phyloP scores from a whole-genome alignment of 2,113 vertebrate genomes.

The Heliornis fulica region DNA sequence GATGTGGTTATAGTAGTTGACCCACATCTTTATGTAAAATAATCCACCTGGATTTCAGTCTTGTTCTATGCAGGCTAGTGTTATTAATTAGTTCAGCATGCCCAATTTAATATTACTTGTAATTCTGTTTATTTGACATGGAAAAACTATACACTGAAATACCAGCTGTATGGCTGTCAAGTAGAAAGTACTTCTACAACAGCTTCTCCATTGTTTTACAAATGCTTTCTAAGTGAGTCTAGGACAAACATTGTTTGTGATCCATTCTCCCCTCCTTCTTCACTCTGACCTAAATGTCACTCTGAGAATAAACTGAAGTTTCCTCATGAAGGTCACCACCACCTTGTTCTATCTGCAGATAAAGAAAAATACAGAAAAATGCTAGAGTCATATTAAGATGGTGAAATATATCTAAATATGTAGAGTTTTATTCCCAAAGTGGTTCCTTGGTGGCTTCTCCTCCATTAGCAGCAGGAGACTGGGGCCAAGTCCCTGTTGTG shows the following conservation, averaged over 20 bases:
- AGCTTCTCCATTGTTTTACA: not conserved
- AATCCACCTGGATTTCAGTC: not conserved
- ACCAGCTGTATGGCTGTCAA: not conserved
- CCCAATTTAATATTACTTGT: not conserved
- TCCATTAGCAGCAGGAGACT: accelerated
- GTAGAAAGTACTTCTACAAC: not conserved
- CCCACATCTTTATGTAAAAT: not conserved
- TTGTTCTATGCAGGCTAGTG: not conserved
- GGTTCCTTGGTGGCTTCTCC: not conserved
- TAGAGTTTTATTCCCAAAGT: accelerated
- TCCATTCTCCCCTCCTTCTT: not conserved
- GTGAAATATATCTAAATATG: not conserved
- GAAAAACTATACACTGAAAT: not conserved
- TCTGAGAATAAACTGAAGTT: not conserved
- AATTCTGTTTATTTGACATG: not conserved
- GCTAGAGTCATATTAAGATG: not conserved
- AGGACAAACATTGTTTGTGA: not conserved
- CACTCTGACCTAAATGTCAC: not conserved
- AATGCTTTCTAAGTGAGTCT: not conserved
- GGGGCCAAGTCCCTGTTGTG: not conserved
- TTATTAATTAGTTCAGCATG: not conserved
- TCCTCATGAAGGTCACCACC: not conserved
- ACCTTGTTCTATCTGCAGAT: not conserved
- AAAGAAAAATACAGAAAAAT: not conserved
- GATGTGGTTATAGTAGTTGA: not conserved